Evolutionary conservation across 1,140 invertebrate species (phyloP).

Genomic region (Gonioctena quinquepunctata): DNA sequence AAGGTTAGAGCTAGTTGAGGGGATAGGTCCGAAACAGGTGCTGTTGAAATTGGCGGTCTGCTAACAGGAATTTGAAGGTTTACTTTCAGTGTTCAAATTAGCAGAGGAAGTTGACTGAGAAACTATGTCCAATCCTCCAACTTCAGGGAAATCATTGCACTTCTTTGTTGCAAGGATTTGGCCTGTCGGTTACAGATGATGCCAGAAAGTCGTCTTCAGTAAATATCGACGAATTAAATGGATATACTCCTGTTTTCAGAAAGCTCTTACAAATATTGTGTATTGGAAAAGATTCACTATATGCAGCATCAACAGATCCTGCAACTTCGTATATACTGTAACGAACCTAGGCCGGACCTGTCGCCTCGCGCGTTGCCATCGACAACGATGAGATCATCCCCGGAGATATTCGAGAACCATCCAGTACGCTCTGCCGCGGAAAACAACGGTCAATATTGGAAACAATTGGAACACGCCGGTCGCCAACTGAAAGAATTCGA

Average conservation of each 20-base stretch:
- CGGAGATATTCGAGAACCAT: no score
- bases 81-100: not conserved
- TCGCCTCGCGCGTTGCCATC: no score
- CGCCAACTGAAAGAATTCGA: no score
- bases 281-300: slow-evolving; percentile 26
- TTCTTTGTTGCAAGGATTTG: not conserved
- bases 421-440: no score
- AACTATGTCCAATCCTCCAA: not conserved
- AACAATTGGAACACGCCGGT: no score
- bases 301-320: slow-evolving; percentile 49
- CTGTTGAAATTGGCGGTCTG: not conserved
- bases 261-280: slow-evolving; percentile 52
- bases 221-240: slow-evolving; percentile 51
- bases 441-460: no score
- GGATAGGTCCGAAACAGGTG: not conserved
- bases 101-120: slow-evolving; percentile 12
- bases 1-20: not conserved
- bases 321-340: slow-evolving; percentile 41
- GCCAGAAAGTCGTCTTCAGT: slow-evolving; percentile 49
- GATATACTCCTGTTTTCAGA: slow-evolving; percentile 51
- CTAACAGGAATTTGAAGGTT: not conserved
- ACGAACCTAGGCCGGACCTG: no score
- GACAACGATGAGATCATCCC: no score
- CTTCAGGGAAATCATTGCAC: slow-evolving; percentile 2
- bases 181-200: slow-evolving; percentile 23